These are phyloP conservation scores for Elymnias hypermnestra DNA, from an alignment of 1,140 invertebrate genomes.

Conservation along the genomic window DNA sequence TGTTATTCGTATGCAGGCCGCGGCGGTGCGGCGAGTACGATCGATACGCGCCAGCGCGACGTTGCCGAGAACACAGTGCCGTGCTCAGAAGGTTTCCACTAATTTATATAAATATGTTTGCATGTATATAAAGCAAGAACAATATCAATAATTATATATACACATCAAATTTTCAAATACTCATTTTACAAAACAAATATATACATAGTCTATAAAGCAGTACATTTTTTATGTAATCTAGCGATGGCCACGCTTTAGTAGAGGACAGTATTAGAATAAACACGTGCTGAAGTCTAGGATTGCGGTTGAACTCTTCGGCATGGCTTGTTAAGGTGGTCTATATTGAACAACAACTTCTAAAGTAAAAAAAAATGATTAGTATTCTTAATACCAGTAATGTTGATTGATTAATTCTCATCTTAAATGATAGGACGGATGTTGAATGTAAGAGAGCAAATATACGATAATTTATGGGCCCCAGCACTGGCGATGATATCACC, in stretches of 20 bases:
- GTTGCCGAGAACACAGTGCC: conserved; percentile 28
- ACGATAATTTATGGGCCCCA: conserved; percentile 20
- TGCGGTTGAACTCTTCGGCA: too few species aligned
- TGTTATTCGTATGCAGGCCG: conserved; percentile 67
- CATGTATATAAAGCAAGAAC: not conserved
- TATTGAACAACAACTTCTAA: too few species aligned
- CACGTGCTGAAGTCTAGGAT: too few species aligned
- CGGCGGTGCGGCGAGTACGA: conserved; percentile 52
- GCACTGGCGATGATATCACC: conserved; percentile 41
- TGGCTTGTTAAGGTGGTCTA: too few species aligned
- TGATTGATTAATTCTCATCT: not conserved
- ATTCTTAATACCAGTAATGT: conserved; percentile 8
- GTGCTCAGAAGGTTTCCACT: conserved; percentile 41
- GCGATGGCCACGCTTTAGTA: too few species aligned
- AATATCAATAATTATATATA: too few species aligned
- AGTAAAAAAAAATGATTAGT: conserved; percentile 6
- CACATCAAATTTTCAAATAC: too few species aligned
- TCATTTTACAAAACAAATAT: too few species aligned
- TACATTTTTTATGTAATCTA: too few species aligned
- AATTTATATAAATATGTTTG: conserved; percentile 40
- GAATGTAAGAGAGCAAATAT: conserved; percentile 4
- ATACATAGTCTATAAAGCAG: too few species aligned
- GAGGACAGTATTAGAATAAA: too few species aligned
- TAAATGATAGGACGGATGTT: conserved; percentile 10
- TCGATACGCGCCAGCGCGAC: conserved; percentile 71